A percentile compares a stretch with the other conserved stretches of the same genome.
These are phyloP conservation scores for Drosophila lacteicornis DNA, from an alignment of 1,140 invertebrate genomes.

Conservation along the genomic window DNA sequence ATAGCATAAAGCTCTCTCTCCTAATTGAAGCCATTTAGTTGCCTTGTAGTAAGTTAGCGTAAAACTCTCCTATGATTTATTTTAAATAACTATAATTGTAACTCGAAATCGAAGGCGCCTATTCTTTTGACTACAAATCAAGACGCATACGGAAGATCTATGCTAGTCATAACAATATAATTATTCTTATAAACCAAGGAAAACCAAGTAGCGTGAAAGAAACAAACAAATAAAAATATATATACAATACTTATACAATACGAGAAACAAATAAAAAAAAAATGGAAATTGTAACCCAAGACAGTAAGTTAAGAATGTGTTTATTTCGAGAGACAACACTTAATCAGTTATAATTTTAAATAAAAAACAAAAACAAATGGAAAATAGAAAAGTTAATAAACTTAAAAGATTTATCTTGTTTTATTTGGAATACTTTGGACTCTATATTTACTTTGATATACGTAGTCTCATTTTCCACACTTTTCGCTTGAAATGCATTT, in stretches of 20 bases:
- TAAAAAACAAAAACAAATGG: conserved; percentile 63
- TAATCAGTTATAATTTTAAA: conserved; percentile 72
- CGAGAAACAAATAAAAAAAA: conserved; percentile 65
- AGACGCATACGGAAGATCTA: conserved; percentile 37
- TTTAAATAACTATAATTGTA: conserved; percentile 29
- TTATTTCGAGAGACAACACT: conserved; percentile 65
- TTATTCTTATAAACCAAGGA: conserved; percentile 71
- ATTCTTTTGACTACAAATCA: conserved; percentile 45
- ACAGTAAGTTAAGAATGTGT: conserved; percentile 66
- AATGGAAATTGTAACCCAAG: conserved; percentile 66
- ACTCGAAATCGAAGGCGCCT: conserved; percentile 31
- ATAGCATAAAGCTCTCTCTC: conserved; percentile 44
- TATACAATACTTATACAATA: conserved; percentile 72
- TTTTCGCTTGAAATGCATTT: too few species aligned
- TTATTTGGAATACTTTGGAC: not conserved
- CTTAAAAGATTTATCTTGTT: conserved; percentile 2
- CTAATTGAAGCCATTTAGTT: conserved; percentile 83
- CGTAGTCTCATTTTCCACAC: too few species aligned
- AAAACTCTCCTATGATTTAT: conserved; percentile 63
- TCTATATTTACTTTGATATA: too few species aligned
- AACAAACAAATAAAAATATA: conserved; percentile 41
- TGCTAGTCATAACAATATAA: conserved; percentile 66
- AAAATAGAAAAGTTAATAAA: conserved; percentile 75
- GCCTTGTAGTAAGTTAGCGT: conserved; percentile 83
- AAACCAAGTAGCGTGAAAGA: conserved; percentile 57